Evolutionary conservation across 2,113 vertebrate species (phyloP).

Genomic region (Chaetorhynchus papuensis): DNA sequence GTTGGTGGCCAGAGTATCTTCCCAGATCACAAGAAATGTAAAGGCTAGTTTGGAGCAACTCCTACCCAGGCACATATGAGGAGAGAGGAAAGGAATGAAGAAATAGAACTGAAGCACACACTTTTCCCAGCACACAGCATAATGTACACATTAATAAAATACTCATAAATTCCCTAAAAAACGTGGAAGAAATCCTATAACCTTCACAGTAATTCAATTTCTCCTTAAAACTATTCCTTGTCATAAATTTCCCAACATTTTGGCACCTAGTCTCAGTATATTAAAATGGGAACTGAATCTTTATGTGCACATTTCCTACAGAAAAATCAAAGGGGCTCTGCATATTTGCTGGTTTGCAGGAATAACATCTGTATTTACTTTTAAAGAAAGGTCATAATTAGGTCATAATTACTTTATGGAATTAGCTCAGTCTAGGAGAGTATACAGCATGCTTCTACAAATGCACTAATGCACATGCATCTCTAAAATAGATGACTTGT

Average conservation of each 20-base stretch:
- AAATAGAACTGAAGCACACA: not conserved
- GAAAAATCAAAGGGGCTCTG: not conserved
- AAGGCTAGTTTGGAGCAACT: not conserved
- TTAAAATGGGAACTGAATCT: not conserved
- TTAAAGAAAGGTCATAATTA: not conserved
- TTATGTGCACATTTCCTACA: not conserved
- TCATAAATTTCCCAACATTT: not conserved
- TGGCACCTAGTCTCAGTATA: not conserved
- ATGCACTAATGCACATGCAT: not conserved
- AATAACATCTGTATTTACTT: not conserved
- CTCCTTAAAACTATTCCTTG: not conserved
- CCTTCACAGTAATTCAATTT: not conserved
- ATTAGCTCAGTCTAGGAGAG: not conserved
- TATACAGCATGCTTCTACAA: not conserved
- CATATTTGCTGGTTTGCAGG: not conserved
- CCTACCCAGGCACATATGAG: not conserved
- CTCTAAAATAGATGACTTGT: not conserved
- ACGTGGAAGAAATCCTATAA: not conserved
- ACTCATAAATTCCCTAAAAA: not conserved
- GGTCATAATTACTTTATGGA: not conserved
- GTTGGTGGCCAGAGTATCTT: not conserved
- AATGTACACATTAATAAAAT: not conserved
- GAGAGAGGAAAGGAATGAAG: not conserved
- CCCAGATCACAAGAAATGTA: not conserved
- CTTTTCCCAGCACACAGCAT: not conserved